Evolutionary conservation across 23 tunicate species (phyloP), one percentile per base, ranked within the genome.

Genomic region (Ascidia mentula): DNA sequence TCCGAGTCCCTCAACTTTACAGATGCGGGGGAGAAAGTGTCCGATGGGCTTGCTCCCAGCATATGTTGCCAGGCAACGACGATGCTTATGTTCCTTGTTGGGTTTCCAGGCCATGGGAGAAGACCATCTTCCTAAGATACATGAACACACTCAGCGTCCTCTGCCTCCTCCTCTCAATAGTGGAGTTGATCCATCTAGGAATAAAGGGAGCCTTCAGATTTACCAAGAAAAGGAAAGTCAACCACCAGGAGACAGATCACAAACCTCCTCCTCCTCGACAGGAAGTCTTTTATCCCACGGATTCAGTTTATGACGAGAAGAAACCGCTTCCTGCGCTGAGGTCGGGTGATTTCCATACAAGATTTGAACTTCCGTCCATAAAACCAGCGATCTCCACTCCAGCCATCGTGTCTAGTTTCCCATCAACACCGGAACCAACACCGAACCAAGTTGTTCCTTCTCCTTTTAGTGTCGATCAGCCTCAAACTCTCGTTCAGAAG

Each of bases 41-140:
- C 1, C 40, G 88, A 13, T 90, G 96, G 96, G 96, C 96, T 69
- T 90, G 96, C 35, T 74, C 79, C 36, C 96, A 90, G 53, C 96
- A 90, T 72, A 69, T 90, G 86, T 40, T 65, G 39, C 86, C 88
- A 31, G 96, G 96, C 1, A 81, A 85, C 40, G 20, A 9, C 26
- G 75, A 88, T 24, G 88, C 90, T 26, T 90, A 90, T 34, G 85
- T 94, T 39, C 98, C 98, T 18, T 94, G 98, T 75, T 94, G 98
- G 98, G 98, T 94, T 38, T 88, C 94, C 0, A 46, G 98, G 45
- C 98, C 98, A 0, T 94, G 98, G 98, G 98, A 94, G 77, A 94
- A 94, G 76, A 94, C 98, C 1, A 94, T 94, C 37, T 88, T 94
- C 59, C 78, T 85, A 18, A 83, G 87, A 13, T 95, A 95, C 85